Evolutionary conservation across 1,140 invertebrate genomes (phyloP).

Genomic region (Rhagoletis zephyria): DNA sequence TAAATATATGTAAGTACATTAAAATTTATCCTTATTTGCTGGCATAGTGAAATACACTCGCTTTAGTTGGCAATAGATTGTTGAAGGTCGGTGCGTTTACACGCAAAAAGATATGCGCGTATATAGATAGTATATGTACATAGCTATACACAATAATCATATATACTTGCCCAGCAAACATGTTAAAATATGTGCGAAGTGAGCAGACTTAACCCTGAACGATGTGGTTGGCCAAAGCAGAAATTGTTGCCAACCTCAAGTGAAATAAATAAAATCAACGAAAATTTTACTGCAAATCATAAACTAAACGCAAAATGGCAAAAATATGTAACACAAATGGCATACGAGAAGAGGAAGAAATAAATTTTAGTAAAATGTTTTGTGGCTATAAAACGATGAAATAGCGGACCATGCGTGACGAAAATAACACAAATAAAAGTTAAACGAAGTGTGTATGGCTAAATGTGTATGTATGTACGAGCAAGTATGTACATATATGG

Average conservation of each 20-base stretch:
- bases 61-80: slow-evolving; percentile 3
- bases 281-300: background rate
- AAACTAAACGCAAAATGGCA: slow-evolving; percentile 23
- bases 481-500: no score
- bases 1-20: background rate
- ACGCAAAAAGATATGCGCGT: background rate
- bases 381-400: background rate
- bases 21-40: background rate
- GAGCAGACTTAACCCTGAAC: background rate
- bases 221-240: background rate
- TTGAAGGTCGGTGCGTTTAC: background rate
- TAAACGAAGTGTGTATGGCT: background rate
- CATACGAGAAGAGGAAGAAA: slow-evolving; percentile 6
- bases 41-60: background rate
- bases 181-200: background rate
- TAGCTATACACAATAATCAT: background rate
- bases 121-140: background rate
- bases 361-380: slow-evolving; percentile 9
- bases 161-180: background rate
- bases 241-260: background rate
- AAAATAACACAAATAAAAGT: background rate
- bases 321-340: slow-evolving; percentile 11
- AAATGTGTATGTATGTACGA: no score
- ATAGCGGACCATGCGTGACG: background rate
- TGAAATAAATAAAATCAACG: slow-evolving; percentile 4